phyloP scores from a whole-genome alignment of 2,888 invertebrate genomes.

The Acleris laterana region DNA sequence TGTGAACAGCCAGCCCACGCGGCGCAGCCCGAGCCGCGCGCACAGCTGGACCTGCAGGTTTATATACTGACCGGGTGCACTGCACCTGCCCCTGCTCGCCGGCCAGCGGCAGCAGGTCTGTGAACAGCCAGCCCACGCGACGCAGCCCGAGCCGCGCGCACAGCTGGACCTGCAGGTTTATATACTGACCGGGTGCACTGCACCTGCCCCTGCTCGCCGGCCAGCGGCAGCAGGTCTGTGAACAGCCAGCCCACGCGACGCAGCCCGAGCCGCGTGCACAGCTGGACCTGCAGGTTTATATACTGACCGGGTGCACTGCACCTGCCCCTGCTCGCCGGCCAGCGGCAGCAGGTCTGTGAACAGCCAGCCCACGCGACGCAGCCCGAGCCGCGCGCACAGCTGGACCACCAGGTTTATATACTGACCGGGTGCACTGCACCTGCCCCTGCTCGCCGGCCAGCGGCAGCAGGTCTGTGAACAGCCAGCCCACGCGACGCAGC shows the following conservation, averaged over 20 bases:
- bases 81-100: slow-evolving; percentile 92
- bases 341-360: slow-evolving; percentile 94
- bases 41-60: slow-evolving; percentile 91
- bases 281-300: slow-evolving; percentile 86
- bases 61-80: slow-evolving; percentile 71
- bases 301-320: slow-evolving; percentile 83
- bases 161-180: slow-evolving; percentile 87
- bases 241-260: slow-evolving; percentile 43
- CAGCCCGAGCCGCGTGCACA: slow-evolving; percentile 92
- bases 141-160: slow-evolving; percentile 91
- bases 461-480: slow-evolving; percentile 96
- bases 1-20: slow-evolving; percentile 99
- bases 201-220: slow-evolving; percentile 5
- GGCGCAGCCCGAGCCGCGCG: slow-evolving; percentile 89
- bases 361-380: slow-evolving; percentile 96
- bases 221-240: slow-evolving; percentile 1
- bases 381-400: slow-evolving; percentile 91
- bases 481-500: slow-evolving; percentile 95
- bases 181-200: slow-evolving; percentile 2
- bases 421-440: slow-evolving; percentile 86
- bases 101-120: slow-evolving; percentile 96
- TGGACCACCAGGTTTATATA: slow-evolving; percentile 86
- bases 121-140: slow-evolving; percentile 98
- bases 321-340: slow-evolving; percentile 79
- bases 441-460: slow-evolving; percentile 66